Conservation (phyloP, 2,888 invertebrate species). For the Meghimatium bilineatum region DNA sequence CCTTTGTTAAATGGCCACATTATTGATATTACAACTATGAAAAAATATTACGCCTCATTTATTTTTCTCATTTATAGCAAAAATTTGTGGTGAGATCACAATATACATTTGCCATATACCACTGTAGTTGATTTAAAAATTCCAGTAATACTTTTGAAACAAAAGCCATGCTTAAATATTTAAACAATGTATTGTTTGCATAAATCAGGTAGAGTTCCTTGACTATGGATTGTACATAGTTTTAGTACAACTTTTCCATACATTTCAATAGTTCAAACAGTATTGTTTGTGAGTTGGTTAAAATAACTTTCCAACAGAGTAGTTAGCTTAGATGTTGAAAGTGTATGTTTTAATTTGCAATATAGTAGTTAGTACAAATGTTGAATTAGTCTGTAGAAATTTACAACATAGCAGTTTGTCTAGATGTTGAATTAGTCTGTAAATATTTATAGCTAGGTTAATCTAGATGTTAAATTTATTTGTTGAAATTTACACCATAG, state of each 20-base stretch:
- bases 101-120: neutral
- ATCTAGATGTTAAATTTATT: too few relatives aligned
- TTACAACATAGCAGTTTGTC: too few relatives aligned
- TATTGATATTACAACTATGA: too few relatives aligned
- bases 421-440: too few relatives aligned
- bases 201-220: neutral
- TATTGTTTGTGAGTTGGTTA: neutral
- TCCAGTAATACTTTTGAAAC: neutral
- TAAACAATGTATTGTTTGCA: neutral
- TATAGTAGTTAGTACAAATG: too few relatives aligned
- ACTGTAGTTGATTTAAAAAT: neutral
- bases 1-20: too few relatives aligned
- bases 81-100: neutral
- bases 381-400: too few relatives aligned
- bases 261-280: neutral
- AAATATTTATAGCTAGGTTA: too few relatives aligned
- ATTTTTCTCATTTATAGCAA: neutral
- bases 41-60: too few relatives aligned
- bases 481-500: too few relatives aligned
- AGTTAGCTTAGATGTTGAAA: too few relatives aligned
- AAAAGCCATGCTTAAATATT: neutral
- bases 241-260: neutral
- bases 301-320: neutral
- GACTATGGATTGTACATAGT: neutral
- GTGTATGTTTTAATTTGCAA: too few relatives aligned